These are phyloP conservation scores for Escarpia spicata DNA, from an alignment of 2,888 invertebrate species.

Conservation along the genomic window DNA sequence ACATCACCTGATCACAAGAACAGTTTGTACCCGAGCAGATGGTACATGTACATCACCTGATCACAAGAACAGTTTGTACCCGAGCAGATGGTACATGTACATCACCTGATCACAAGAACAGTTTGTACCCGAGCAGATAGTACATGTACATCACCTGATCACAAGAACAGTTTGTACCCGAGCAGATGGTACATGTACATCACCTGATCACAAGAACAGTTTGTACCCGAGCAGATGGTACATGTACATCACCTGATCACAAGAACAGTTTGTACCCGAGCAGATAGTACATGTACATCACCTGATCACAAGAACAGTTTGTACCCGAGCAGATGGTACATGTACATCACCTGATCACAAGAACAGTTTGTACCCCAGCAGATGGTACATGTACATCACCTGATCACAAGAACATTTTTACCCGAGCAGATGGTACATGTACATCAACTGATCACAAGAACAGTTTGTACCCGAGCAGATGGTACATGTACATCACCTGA, in stretches of 20 bases:
- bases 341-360: constrained; percentile 67
- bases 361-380: constrained; percentile 48
- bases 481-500: constrained; percentile 69
- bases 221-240: constrained; percentile 57
- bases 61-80: constrained; percentile 32
- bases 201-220: constrained; percentile 66
- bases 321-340: constrained; percentile 60
- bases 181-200: constrained; percentile 64
- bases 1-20: constrained; percentile 67
- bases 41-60: constrained; percentile 69
- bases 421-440: constrained; percentile 62
- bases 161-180: constrained; percentile 40
- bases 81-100: constrained; percentile 63
- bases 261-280: constrained; percentile 45
- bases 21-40: constrained; percentile 52
- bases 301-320: constrained; percentile 66
- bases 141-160: constrained; percentile 69
- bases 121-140: constrained; percentile 55
- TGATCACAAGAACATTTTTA: constrained; percentile 65
- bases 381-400: constrained; percentile 65
- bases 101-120: constrained; percentile 66
- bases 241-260: constrained; percentile 68
- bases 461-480: constrained; percentile 52
- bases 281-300: constrained; percentile 63
- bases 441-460: constrained; percentile 67